Conservation (phyloP, 2,888 invertebrate species). For the Xiphydria camelus region DNA sequence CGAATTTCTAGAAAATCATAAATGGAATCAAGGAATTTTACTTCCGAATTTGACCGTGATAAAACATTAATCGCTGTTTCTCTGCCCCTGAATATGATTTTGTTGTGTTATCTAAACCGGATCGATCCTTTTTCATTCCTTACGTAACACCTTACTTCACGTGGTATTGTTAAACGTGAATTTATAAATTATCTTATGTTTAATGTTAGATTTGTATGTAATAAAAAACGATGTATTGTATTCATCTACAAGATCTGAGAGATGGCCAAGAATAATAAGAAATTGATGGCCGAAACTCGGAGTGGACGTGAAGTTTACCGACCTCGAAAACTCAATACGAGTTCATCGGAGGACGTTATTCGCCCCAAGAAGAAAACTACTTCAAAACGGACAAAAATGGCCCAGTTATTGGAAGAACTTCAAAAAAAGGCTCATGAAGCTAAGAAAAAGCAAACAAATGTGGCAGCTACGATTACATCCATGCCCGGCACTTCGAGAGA, state of each 20-base stretch:
- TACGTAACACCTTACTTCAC: not conserved
- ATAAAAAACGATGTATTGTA: conserved; percentile 1
- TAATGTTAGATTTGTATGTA: conserved; percentile 1
- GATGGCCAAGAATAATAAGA: conserved; percentile 4
- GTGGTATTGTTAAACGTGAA: not conserved
- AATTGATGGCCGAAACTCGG: conserved; percentile 4
- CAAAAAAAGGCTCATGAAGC: conserved; percentile 2
- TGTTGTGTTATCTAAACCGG: not conserved
- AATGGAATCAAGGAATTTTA: too few relatives aligned
- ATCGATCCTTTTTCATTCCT: too few relatives aligned
- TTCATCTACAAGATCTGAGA: not conserved
- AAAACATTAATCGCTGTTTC: too few relatives aligned
- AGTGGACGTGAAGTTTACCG: conserved; percentile 5
- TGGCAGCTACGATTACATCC: not conserved
- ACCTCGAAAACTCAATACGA: conserved; percentile 3
- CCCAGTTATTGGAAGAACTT: conserved; percentile 2
- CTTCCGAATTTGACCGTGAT: too few relatives aligned
- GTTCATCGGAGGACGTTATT: conserved; percentile 5
- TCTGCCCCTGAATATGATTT: conserved; percentile 1
- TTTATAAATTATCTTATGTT: conserved; percentile 2
- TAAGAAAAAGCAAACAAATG: conserved; percentile 1
- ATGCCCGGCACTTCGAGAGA: conserved; percentile 1
- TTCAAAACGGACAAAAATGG: conserved; percentile 2
- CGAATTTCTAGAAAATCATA: too few relatives aligned
- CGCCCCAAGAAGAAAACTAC: not conserved